Evolutionary conservation across 2,797 vertebrate genomes (phyloP).

Genomic region (Sebastes itinus): DNA sequence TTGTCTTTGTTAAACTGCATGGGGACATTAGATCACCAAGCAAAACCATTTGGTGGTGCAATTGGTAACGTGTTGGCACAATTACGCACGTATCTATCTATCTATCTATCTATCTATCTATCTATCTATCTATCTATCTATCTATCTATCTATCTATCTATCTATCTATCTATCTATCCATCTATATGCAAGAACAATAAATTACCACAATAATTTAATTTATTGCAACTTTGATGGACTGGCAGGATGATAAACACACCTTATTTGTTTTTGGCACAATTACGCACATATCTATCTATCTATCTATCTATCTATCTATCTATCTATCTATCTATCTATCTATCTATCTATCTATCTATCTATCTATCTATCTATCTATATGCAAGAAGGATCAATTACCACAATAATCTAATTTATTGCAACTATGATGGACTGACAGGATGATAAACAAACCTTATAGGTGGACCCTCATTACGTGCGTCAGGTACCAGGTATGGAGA

Average conservation of each 20-base stretch:
- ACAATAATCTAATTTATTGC: not conserved
- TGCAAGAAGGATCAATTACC: not conserved
- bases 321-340: no score
- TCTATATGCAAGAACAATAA: not conserved
- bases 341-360: no score
- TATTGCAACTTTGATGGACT: not conserved
- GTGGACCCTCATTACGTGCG: not conserved
- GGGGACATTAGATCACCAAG: not conserved
- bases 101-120: not conserved
- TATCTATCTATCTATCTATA: no score
- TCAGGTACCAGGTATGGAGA: conserved; percentile 1
- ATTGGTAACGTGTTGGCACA: conserved; percentile 5
- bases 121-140: no score
- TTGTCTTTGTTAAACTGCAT: conserved; percentile 36
- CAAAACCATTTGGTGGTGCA: not conserved
- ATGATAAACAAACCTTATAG: not conserved
- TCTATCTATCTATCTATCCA: not conserved
- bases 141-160: not conserved
- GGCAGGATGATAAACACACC: not conserved
- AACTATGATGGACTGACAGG: not conserved
- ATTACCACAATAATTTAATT: no score
- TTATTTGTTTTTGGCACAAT: not conserved
- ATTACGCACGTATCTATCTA: not conserved
- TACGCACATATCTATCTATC: not conserved
- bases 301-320: no score